These are phyloP conservation scores for Thamnophis sirtalis DNA, from an alignment of 2,113 vertebrate genomes.

Conservation along the genomic window DNA sequence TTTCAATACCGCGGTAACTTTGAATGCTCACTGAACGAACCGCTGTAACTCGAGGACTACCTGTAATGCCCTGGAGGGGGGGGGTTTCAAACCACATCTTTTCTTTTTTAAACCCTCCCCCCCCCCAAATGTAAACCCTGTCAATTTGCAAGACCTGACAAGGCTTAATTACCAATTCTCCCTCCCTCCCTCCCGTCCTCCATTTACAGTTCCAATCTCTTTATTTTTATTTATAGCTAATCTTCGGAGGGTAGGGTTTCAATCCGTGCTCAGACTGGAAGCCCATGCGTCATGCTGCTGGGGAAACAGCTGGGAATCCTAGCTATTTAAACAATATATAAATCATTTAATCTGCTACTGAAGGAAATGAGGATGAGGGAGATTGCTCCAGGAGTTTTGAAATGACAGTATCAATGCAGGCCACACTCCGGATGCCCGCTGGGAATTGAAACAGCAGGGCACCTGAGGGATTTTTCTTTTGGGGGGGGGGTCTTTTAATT, in stretches of 20 bases:
- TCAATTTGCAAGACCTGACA: background rate
- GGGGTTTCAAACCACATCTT: background rate
- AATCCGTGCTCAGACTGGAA: background rate
- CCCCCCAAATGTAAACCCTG: background rate
- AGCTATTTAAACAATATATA: background rate
- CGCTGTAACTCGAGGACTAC: too few relatives aligned
- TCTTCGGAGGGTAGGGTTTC: background rate
- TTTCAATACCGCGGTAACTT: too few relatives aligned
- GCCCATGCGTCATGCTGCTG: background rate
- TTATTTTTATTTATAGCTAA: slow-evolving; percentile 9
- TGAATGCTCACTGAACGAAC: too few relatives aligned
- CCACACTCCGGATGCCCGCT: background rate
- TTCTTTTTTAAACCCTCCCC: background rate
- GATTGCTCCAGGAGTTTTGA: background rate
- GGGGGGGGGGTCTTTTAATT: background rate
- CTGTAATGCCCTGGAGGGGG: too few relatives aligned
- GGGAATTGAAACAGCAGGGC: background rate
- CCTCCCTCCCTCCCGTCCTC: background rate
- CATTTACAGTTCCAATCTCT: background rate
- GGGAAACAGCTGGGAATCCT: background rate
- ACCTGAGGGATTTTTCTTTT: background rate
- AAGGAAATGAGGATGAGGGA: background rate
- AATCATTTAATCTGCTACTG: background rate
- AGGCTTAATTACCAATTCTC: background rate
- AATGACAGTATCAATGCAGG: background rate